Evolutionary conservation across 1,140 invertebrate species (phyloP), one percentile per base, ranked within the genome.

Genomic region (Phenacoccus solenopsis): DNA sequence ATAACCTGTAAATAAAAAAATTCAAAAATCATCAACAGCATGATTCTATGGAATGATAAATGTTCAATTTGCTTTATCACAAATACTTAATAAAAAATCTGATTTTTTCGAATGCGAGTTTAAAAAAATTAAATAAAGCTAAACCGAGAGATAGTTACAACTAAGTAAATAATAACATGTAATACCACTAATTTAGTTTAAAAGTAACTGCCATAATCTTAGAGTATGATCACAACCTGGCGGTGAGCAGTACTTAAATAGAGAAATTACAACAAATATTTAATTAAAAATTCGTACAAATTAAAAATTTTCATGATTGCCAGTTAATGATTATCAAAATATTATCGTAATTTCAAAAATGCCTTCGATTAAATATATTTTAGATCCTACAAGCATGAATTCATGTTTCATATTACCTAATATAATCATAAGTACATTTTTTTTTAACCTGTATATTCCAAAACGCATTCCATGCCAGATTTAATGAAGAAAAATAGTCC

Each of bases 161-260:
- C 12, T 5, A 64, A 64, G 13, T 64, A 64, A 64, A 64, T 25
- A 24, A 64, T 24, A 64, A 64, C n/a, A 22, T 3, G 22, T 64
- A 64, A 64, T 24, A 64, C 25, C 7, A 64, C 25, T 24, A 25
- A 64, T 64, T 64, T 64, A 64, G 22, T 24, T 64, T 64, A 25
- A 24, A 64, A 64, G 25, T 27, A 64, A 9, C 38, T 49, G 38
- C 38, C 38, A 16, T 49, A 49, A 49, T 49, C 38, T 25, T 24
- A 64, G 25, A 64, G 21, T 27, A 64, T 64, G 21, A 64, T 64
- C 59, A 64, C 59, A 64, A 64, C 59, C 59, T 64, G 59, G 59
- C 59, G 59, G 59, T 64, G 59, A 64, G 59, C 59, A 64, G 59
- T 64, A 64, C 59, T 64, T 64, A 64, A 25, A 64, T 16, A 32